phyloP scores from a whole-genome alignment of 2,888 invertebrate genomes.

The Nematopogon swammerdamellus region DNA sequence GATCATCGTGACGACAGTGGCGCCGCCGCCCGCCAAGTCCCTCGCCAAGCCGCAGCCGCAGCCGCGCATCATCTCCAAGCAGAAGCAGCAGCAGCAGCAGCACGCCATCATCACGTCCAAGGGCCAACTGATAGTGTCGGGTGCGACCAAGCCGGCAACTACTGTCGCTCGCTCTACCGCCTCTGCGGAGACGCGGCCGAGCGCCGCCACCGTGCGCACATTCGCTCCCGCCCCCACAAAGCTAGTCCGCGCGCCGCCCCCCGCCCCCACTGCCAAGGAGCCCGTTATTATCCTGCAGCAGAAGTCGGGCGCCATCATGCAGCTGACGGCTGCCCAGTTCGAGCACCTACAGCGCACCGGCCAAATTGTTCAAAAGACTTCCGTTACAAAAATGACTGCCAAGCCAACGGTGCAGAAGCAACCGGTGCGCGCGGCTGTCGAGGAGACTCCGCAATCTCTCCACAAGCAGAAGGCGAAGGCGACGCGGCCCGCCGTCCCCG shows the following conservation, averaged over 20 bases:
- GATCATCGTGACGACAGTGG: constrained; percentile 20
- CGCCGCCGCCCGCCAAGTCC: constrained; percentile 16
- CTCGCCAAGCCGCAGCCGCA: constrained; percentile 10
- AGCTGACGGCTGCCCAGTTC: constrained; percentile 47
- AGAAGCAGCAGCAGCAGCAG: constrained; percentile 26
- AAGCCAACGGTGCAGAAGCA: constrained; percentile 20
- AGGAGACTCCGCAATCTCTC: constrained; percentile 13
- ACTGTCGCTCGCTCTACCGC: constrained; percentile 45
- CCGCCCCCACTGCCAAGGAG: constrained; percentile 31
- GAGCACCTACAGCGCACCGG: constrained; percentile 47
- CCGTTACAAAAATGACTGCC: constrained; percentile 4
- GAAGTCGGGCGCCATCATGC: constrained; percentile 47
- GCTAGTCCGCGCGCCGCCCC: constrained; percentile 32
- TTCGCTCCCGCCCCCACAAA: constrained; percentile 35
- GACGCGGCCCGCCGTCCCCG: constrained; percentile 20
- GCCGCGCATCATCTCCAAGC: constrained; percentile 37
- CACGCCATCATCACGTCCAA: constrained; percentile 54
- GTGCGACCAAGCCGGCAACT: constrained; percentile 36
- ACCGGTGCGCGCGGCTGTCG: constrained; percentile 7
- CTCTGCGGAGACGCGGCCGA: constrained; percentile 36
- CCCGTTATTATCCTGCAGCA: constrained; percentile 44
- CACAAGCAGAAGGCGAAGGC: constrained; percentile 25
- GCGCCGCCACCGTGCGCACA: constrained; percentile 25
- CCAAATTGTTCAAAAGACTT: constrained; percentile 37
- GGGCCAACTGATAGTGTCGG: constrained; percentile 50